A percentile compares a stretch with the other conserved stretches of the same genome.
Evolutionary conservation across 2,797 vertebrate genomes (phyloP).

Genomic region (Enteromius radiatus): DNA sequence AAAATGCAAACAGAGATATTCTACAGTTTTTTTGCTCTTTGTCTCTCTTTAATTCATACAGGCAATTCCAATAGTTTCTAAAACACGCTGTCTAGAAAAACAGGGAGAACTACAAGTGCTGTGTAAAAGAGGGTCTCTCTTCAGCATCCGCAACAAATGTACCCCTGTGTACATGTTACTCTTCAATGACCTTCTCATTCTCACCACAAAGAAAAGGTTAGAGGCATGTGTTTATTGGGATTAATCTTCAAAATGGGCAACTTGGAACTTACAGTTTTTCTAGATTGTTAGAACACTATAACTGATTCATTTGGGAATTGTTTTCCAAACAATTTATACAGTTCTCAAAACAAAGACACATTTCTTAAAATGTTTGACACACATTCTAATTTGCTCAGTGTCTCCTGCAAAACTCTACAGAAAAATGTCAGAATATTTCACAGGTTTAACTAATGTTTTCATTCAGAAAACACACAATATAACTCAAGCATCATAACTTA

Average conservation of each 20-base stretch:
- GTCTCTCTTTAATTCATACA: constrained; percentile 52
- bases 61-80: constrained; percentile 80
- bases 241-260: background rate
- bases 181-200: constrained; percentile 80
- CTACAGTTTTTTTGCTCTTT: background rate
- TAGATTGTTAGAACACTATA: too few species aligned
- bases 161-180: constrained; percentile 78
- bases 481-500: too few species aligned
- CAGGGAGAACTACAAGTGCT: constrained; percentile 78
- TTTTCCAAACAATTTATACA: too few species aligned
- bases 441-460: too few species aligned
- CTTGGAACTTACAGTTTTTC: too few species aligned
- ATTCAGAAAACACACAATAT: too few species aligned
- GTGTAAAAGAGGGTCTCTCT: constrained; percentile 74
- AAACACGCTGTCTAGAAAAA: constrained; percentile 76
- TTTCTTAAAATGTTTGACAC: too few species aligned
- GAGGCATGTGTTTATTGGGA: constrained; percentile 16
- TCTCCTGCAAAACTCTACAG: too few species aligned
- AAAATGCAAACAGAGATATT: background rate
- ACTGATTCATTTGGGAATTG: too few species aligned
- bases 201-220: constrained; percentile 79
- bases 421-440: too few species aligned
- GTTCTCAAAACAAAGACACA: too few species aligned
- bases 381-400: too few species aligned
- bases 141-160: constrained; percentile 74